Evolutionary conservation across 2,797 vertebrate species (phyloP).

Genomic region (Aphelocoma californica): DNA sequence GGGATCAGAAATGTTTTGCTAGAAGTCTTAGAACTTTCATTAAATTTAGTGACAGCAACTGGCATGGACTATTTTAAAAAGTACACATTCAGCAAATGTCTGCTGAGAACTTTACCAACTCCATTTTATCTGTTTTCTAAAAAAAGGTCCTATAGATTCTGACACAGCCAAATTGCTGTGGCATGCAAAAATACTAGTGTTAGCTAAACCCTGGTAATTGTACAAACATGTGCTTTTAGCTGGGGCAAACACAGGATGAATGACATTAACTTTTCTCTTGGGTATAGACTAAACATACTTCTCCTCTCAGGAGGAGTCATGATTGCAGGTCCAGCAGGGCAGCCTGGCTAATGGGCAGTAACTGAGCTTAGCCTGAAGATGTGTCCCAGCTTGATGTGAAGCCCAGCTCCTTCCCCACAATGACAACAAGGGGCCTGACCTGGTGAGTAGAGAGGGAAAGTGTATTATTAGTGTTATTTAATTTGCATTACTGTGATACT

Average conservation of each 20-base stretch:
- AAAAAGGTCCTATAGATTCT: background rate
- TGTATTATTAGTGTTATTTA: background rate
- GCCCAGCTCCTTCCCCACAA: background rate
- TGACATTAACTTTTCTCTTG: background rate
- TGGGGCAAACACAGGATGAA: constrained; percentile 21
- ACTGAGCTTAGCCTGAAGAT: background rate
- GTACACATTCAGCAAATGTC: background rate
- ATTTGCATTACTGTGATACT: constrained; percentile 25
- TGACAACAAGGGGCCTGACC: background rate
- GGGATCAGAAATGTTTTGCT: constrained; percentile 3
- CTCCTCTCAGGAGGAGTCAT: background rate
- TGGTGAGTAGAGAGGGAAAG: background rate
- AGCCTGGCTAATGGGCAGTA: background rate
- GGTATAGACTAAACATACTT: background rate
- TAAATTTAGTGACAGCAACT: constrained; percentile 4
- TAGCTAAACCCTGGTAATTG: constrained; percentile 26
- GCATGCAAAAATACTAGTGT: constrained; percentile 37
- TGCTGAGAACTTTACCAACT: constrained; percentile 15
- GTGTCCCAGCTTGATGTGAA: background rate
- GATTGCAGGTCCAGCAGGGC: background rate
- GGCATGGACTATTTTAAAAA: background rate
- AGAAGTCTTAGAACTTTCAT: constrained; percentile 4
- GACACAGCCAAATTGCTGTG: constrained; percentile 36
- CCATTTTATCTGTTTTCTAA: constrained; percentile 37
- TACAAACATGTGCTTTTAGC: constrained; percentile 3